Evolutionary conservation across 1,140 invertebrate species (phyloP).

Genomic region (Calephelis nemesis): DNA sequence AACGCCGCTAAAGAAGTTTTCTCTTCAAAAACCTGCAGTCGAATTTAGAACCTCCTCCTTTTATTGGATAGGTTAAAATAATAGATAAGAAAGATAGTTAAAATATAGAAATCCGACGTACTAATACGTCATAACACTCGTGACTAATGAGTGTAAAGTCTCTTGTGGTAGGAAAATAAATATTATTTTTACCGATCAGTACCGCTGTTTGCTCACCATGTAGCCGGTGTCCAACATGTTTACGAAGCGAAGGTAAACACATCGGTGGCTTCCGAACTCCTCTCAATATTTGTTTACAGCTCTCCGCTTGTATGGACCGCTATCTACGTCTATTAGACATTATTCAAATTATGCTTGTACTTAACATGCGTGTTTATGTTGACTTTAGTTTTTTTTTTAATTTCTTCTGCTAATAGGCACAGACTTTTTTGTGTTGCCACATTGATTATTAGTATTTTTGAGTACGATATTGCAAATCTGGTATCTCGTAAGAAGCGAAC

Average conservation of each 20-base stretch:
- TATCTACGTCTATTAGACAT: conserved; percentile 28
- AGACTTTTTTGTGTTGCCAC: too few relatives aligned
- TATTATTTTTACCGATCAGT: conserved; percentile 77
- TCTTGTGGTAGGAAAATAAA: conserved; percentile 62
- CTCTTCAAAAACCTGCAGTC: too few relatives aligned
- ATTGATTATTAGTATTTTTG: too few relatives aligned
- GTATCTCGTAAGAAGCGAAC: too few relatives aligned
- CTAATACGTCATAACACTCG: conserved; percentile 13
- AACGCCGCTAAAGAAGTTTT: too few relatives aligned
- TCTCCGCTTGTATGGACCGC: conserved; percentile 40
- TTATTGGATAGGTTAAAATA: background rate
- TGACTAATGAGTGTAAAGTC: conserved; percentile 28
- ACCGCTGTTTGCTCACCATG: conserved; percentile 50
- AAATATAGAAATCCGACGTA: background rate
- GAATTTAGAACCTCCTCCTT: too few relatives aligned
- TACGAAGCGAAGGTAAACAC: conserved; percentile 41
- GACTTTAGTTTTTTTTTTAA: too few relatives aligned
- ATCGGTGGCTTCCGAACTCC: conserved; percentile 53
- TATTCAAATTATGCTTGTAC: background rate
- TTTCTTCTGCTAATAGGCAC: too few relatives aligned
- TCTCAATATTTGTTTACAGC: conserved; percentile 45
- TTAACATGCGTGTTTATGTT: too few relatives aligned
- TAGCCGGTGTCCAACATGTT: conserved; percentile 68
- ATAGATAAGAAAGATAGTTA: background rate
- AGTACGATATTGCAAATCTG: too few relatives aligned